phyloP scores from a whole-genome alignment of 2,888 invertebrate species.

The Argyresthia albistria region DNA sequence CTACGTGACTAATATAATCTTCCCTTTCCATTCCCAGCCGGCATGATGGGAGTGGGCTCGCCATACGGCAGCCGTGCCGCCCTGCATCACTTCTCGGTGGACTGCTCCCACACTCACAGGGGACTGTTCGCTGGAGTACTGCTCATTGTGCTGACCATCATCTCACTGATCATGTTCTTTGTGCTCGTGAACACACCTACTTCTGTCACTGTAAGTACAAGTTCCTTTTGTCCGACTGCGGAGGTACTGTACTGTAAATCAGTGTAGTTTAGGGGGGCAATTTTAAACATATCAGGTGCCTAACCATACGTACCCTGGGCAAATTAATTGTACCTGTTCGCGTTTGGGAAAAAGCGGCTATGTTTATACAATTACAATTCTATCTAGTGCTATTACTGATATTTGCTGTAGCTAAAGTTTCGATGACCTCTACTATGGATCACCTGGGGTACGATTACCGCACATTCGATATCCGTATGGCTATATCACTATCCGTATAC shows the following conservation, averaged over 20 bases:
- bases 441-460: too few relatives aligned
- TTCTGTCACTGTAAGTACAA: conserved; percentile 63
- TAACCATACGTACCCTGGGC: too few relatives aligned
- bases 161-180: conserved; percentile 92
- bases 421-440: too few relatives aligned
- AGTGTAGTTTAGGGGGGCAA: not conserved
- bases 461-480: too few relatives aligned
- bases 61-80: conserved; percentile 54
- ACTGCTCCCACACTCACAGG: conserved; percentile 88
- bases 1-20: not conserved
- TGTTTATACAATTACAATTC: too few relatives aligned
- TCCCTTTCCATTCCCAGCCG: conserved; percentile 54
- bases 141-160: conserved; percentile 85
- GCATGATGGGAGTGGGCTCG: conserved; percentile 61
- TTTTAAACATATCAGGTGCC: too few relatives aligned
- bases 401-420: too few relatives aligned
- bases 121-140: conserved; percentile 83
- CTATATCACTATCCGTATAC: too few relatives aligned
- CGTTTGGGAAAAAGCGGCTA: too few relatives aligned
- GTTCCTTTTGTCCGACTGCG: not conserved
- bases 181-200: conserved; percentile 79
- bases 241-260: too few relatives aligned
- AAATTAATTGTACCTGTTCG: too few relatives aligned
- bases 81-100: conserved; percentile 81
- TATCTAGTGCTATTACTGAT: too few relatives aligned